A percentile compares a stretch with the other conserved stretches of the same genome.
Conservation (phyloP, 2,888 invertebrate species). For the Caenorhabditis zanzibari region DNA sequence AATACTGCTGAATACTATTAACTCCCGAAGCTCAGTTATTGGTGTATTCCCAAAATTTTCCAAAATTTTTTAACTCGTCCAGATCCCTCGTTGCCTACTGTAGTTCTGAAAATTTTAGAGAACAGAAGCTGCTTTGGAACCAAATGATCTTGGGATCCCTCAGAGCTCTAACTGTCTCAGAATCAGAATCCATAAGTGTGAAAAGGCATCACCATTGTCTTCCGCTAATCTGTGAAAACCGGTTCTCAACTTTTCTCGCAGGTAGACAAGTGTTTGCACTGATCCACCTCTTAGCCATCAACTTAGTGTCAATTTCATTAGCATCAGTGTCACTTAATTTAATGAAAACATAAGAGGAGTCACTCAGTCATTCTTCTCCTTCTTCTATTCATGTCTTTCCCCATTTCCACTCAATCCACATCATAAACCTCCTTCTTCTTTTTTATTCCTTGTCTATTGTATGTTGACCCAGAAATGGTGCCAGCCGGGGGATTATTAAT, state of each 20-base stretch:
- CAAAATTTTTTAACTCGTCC: no score
- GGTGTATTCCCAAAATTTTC: no score
- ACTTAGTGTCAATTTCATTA: constrained; percentile 33
- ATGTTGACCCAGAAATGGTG: constrained; percentile 61
- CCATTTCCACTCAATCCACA: constrained; percentile 45
- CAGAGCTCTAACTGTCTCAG: no score
- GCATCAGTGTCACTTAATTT: constrained; percentile 47
- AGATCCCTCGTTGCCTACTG: no score
- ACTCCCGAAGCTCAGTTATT: no score
- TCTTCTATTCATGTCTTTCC: background rate
- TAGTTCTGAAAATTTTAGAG: no score
- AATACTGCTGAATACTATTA: no score
- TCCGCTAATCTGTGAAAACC: background rate
- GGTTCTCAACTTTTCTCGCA: background rate
- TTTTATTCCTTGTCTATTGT: constrained; percentile 30
- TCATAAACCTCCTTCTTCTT: constrained; percentile 41
- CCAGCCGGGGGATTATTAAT: constrained; percentile 63
- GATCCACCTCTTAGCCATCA: background rate
- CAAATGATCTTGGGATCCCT: no score
- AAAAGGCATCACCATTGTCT: no score
- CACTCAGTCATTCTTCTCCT: constrained; percentile 22
- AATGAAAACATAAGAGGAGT: constrained; percentile 43
- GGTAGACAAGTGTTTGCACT: background rate
- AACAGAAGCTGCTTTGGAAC: no score
- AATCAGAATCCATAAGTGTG: no score